These are phyloP conservation scores for Gymnocheta viridis DNA, from an alignment of 2,888 invertebrate species.

Conservation along the genomic window DNA sequence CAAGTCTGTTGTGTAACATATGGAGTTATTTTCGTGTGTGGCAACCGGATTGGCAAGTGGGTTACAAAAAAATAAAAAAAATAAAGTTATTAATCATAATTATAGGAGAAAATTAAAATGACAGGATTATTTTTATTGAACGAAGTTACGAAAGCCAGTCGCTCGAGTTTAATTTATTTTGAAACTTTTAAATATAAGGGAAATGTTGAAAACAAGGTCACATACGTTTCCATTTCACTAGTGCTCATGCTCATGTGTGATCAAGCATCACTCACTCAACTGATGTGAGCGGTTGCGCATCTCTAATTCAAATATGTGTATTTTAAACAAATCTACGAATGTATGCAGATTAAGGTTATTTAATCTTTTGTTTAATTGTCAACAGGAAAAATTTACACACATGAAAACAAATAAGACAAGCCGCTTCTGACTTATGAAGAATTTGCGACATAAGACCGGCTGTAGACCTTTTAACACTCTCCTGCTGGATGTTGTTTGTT, in stretches of 20 bases:
- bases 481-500: slow-evolving; percentile 33
- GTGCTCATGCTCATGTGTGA: not conserved
- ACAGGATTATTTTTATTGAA: no score
- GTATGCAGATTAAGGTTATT: slow-evolving; percentile 59
- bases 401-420: slow-evolving; percentile 28
- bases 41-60: no score
- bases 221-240: no score
- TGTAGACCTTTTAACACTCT: slow-evolving; percentile 39
- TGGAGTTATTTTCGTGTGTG: no score
- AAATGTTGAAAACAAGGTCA: no score
- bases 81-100: no score
- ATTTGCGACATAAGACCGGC: slow-evolving; percentile 56
- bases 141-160: no score
- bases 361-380: slow-evolving; percentile 66
- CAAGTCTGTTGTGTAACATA: no score
- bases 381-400: slow-evolving; percentile 21
- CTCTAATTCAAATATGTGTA: not conserved
- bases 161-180: no score
- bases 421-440: slow-evolving; percentile 59
- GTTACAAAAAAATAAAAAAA: no score
- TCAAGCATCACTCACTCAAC: not conserved
- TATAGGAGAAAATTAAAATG: no score
- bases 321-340: not conserved
- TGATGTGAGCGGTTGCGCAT: not conserved
- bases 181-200: no score